A percentile compares a stretch with the other conserved stretches of the same genome.
Conservation (phyloP, 1,140 invertebrate species). For the Trichomalopsis sarcophagae region DNA sequence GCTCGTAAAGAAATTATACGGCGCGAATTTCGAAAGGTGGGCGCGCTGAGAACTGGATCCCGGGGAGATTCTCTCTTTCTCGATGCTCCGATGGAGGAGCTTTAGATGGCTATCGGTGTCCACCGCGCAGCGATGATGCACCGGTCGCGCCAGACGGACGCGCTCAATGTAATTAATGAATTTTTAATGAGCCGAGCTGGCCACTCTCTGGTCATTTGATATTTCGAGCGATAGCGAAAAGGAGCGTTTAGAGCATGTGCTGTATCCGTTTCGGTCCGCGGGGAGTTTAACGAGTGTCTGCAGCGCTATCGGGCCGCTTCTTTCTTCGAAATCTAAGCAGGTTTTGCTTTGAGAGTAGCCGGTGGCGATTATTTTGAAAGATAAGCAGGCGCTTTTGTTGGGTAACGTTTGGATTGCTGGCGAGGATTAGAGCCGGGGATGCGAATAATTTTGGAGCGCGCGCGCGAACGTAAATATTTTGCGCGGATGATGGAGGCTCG, state of each 20-base stretch:
- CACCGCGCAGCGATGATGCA: neutral
- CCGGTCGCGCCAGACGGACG: neutral
- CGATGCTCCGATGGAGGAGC: neutral
- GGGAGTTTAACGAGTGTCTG: conserved; percentile 2
- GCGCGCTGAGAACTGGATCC: neutral
- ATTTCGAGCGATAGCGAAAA: conserved; percentile 20
- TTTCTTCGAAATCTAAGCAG: conserved; percentile 38
- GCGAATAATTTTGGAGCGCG: neutral
- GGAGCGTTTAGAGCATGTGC: neutral
- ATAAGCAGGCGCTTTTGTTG: neutral
- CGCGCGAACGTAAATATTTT: neutral
- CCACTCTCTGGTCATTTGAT: conserved; percentile 33
- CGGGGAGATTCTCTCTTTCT: neutral
- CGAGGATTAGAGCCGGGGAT: neutral
- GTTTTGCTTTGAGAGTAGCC: neutral
- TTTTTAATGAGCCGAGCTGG: conserved; percentile 47
- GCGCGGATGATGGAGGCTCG: too few relatives aligned
- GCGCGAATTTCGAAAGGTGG: conserved; percentile 23
- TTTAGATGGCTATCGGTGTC: conserved; percentile 47
- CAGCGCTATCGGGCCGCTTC: neutral
- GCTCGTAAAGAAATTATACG: conserved; percentile 16
- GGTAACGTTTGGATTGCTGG: neutral
- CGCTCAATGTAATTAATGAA: conserved; percentile 50
- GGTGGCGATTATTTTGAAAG: neutral
- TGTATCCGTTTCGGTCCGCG: neutral